A percentile compares a stretch with the other conserved stretches of the same genome.
Conservation (phyloP, 1,140 invertebrate species). For the Pachypeltis micranthus region DNA sequence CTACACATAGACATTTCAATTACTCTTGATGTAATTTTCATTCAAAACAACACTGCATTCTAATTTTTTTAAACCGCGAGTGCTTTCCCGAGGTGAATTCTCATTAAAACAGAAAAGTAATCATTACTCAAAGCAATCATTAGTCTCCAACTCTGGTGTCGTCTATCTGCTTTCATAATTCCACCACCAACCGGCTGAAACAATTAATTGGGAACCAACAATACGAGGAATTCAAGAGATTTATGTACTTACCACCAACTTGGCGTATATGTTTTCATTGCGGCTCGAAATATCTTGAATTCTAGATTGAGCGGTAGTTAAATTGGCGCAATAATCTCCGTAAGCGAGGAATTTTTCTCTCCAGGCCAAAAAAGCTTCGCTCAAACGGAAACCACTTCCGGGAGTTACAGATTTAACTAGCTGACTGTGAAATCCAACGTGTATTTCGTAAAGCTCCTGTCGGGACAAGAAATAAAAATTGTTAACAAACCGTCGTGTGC, state of each 20-base stretch:
- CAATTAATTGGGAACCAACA: no score
- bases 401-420: slow-evolving; percentile 53
- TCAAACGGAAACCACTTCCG: slow-evolving; percentile 38
- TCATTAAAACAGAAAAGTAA: neutral
- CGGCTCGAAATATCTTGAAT: slow-evolving; percentile 61
- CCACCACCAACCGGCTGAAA: no score
- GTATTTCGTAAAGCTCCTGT: slow-evolving; percentile 74
- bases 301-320: slow-evolving; percentile 64
- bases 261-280: slow-evolving; percentile 44
- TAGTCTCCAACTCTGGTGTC: no score
- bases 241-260: slow-evolving; percentile 40
- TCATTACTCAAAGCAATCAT: no score
- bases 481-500: slow-evolving; percentile 4
- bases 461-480: slow-evolving; percentile 17
- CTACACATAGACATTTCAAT: no score
- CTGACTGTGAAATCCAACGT: slow-evolving; percentile 69
- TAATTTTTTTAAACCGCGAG: no score
- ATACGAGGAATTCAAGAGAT: no score
- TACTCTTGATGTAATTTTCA: no score
- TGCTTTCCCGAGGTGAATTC: no score
- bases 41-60: no score
- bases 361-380: slow-evolving; percentile 77
- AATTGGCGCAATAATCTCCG: slow-evolving; percentile 88
- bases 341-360: slow-evolving; percentile 85
- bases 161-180: no score